Conservation (phyloP, 2,888 invertebrate species). For the Drosophila niveifrons region DNA sequence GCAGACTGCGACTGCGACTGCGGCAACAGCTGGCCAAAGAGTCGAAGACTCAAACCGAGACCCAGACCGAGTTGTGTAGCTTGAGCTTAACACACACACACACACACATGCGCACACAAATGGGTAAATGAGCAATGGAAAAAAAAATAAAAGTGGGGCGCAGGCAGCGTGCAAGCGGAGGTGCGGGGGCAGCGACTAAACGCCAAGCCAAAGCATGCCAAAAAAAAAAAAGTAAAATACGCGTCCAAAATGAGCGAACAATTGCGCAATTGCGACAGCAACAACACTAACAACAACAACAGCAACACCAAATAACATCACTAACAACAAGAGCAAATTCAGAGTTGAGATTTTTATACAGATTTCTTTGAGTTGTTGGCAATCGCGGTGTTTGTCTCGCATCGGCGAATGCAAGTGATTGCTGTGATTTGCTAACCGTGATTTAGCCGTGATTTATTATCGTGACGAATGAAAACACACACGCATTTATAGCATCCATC, state of each 20-base stretch:
- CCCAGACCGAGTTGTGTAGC: constrained; percentile 10
- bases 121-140: constrained; percentile 12
- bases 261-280: constrained; percentile 78
- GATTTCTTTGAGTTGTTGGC: constrained; percentile 31
- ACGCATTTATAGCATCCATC: constrained; percentile 1
- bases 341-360: constrained; percentile 38
- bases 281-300: constrained; percentile 40
- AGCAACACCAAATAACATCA: constrained; percentile 41
- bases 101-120: constrained; percentile 25
- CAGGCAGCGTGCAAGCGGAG: constrained; percentile 10
- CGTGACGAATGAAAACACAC: constrained; percentile 4
- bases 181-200: constrained; percentile 23
- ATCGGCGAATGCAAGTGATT: constrained; percentile 29
- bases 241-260: constrained; percentile 64
- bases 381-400: constrained; percentile 30
- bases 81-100: constrained; percentile 21
- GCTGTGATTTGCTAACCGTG: constrained; percentile 29
- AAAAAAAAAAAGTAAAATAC: constrained; percentile 47
- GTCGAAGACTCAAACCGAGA: constrained; percentile 8
- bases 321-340: constrained; percentile 43
- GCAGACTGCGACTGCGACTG: constrained; percentile 26
- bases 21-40: constrained; percentile 15
- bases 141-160: constrained; percentile 35
- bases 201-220: constrained; percentile 48
- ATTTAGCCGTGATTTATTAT: constrained; percentile 21